Base-by-base conservation (phyloP, 1,140 invertebrate species). In the Zaprionus davidi region DNA sequence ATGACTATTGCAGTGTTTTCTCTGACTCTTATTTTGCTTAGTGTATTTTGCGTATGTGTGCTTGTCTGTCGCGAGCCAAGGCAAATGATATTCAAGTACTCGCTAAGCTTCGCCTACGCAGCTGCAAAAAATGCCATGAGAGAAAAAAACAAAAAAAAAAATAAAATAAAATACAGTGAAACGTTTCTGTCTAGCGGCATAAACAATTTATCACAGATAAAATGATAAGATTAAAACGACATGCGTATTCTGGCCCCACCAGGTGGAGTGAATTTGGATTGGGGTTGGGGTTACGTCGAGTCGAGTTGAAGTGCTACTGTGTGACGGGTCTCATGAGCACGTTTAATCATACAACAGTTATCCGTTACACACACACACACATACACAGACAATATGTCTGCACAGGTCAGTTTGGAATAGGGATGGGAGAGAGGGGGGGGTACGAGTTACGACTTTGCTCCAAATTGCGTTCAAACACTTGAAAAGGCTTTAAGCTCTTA, bases 161-260 rank as follows among this genome's bases (percentile, higher is more conserved):
- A 58, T 36, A 41, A 41, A 44, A 17, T 44, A 17, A 46, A 46
- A 46, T 34, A 34, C n/a, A 17, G 41, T 17, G 1, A 46, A 36
- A 38, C 31, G 56, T 49, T 64, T 64, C 17, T 46, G 64, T 58
- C 26, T 38, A 60, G 49, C 66, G 53, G 44, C 44, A 75, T 72
- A 60, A 72, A 72, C n/a, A 60, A 76, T 72, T 76, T 72, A 76
- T 76, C 69, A 67, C 36, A 72, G 46, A 76, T 76, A 62, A 71
- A 62, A 60, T 62, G 69, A 76, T 76, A 57, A 76, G 63, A 66
- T 71, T 71, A 71, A 66, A 65, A 65, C 36, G 24, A 71, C 44
- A 60, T 36, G 31, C 36, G 15, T 36, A 15, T 5, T 51, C 13
- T 5, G 5, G 5, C 20, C 46, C 46, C 20, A 24, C 4, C 17